Conservation (phyloP, 2,888 invertebrate species). For the Tetragnatha montana region DNA sequence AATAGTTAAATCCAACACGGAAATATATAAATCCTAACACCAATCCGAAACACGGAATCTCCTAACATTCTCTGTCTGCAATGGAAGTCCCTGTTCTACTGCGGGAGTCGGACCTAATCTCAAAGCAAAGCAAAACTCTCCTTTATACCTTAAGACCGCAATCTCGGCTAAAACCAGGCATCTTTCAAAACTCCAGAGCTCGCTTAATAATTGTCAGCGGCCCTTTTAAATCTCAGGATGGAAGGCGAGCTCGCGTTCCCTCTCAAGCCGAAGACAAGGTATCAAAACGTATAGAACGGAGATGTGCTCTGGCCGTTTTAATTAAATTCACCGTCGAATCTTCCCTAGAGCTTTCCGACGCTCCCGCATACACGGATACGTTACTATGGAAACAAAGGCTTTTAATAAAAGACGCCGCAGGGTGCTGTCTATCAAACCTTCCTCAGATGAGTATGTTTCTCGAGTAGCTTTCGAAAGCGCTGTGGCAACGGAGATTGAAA, state of each 20-base stretch:
- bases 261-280: conserved; percentile 21
- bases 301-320: conserved; percentile 50
- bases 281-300: conserved; percentile 29
- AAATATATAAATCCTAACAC: too few relatives aligned
- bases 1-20: too few relatives aligned
- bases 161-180: neutral
- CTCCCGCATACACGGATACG: conserved; percentile 40
- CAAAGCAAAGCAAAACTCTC: neutral
- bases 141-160: neutral
- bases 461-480: conserved; percentile 25
- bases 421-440: conserved; percentile 65
- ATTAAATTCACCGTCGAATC: conserved; percentile 62
- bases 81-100: too few relatives aligned
- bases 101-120: neutral
- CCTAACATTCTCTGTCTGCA: too few relatives aligned
- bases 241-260: neutral
- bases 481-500: conserved; percentile 24
- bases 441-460: conserved; percentile 33
- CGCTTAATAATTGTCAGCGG: neutral
- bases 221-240: neutral
- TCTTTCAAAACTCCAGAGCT: neutral
- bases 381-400: conserved; percentile 68
- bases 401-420: conserved; percentile 70
- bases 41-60: too few relatives aligned
- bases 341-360: conserved; percentile 50